These are phyloP conservation scores for Halichoeres trimaculatus DNA, from an alignment of 2,113 vertebrate genomes.

Conservation along the genomic window DNA sequence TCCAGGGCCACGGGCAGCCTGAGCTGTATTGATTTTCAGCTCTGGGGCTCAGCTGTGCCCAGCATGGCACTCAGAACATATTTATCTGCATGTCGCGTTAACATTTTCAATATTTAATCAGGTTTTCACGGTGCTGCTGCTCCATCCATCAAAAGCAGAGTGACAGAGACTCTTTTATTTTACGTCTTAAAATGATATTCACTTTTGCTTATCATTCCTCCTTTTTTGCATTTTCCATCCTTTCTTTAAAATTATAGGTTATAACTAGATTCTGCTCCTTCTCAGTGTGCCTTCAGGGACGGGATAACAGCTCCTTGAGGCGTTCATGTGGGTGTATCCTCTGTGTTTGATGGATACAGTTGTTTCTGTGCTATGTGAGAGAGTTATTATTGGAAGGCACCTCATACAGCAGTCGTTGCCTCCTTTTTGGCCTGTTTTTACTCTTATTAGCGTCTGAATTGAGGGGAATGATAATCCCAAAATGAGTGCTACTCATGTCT, in stretches of 20 bases:
- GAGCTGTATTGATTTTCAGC: conserved; percentile 74
- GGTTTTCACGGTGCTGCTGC: conserved; percentile 59
- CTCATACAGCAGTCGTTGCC: conserved; percentile 18
- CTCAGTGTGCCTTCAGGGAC: not conserved
- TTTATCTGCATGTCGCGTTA: conserved; percentile 76
- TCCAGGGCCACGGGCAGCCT: conserved; percentile 67
- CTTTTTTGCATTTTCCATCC: not conserved
- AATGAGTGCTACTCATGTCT: conserved; percentile 43
- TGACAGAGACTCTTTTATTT: not conserved
- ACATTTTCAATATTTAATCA: conserved; percentile 82
- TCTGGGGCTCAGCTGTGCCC: conserved; percentile 78
- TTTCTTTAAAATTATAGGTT: not conserved
- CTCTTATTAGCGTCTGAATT: conserved; percentile 43
- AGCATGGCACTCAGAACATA: conserved; percentile 76
- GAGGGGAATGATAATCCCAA: conserved; percentile 24
- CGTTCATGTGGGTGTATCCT: conserved; percentile 16
- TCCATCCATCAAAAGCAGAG: conserved; percentile 25
- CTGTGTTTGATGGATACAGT: conserved; percentile 36
- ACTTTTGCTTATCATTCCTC: not conserved
- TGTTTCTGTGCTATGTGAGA: conserved; percentile 25
- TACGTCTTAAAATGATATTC: not conserved
- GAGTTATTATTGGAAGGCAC: conserved; percentile 37
- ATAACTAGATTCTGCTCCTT: not conserved
- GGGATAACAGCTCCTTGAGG: conserved; percentile 28
- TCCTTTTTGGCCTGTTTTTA: conserved; percentile 46